Evolutionary conservation across 2,113 vertebrate genomes (phyloP).

Genomic region (Picathartes gymnocephalus): DNA sequence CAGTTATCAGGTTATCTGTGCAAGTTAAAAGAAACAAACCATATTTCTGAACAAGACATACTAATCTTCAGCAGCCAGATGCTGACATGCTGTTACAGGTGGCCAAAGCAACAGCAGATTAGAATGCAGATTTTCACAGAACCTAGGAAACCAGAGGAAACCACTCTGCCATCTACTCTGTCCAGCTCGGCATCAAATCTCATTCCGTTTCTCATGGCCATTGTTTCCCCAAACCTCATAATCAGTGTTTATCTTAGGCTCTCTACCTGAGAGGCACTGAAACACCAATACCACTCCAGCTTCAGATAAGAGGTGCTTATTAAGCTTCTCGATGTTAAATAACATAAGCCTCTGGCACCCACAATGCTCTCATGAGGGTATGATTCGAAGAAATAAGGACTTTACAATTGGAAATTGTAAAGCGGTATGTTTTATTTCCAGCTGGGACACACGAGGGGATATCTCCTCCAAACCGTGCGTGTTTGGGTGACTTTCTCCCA

Average conservation of each 20-base stretch:
- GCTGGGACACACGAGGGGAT: no score
- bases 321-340: not conserved
- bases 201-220: not conserved
- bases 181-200: not conserved
- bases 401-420: no score
- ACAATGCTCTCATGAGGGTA: not conserved
- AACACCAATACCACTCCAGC: not conserved
- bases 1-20: not conserved
- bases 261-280: not conserved
- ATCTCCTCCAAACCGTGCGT: no score
- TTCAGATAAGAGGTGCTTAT: not conserved
- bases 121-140: not conserved
- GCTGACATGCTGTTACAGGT: not conserved
- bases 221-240: not conserved
- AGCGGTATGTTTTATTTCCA: no score
- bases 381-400: no score
- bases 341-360: not conserved
- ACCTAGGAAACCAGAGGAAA: not conserved
- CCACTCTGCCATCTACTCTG: not conserved
- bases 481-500: no score
- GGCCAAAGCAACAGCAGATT: not conserved
- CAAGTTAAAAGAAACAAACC: not conserved
- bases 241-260: not conserved
- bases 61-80: not conserved
- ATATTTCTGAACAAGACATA: not conserved